These are phyloP conservation scores for Tenebrio molitor DNA, from an alignment of 1,140 invertebrate species.

Conservation along the genomic window DNA sequence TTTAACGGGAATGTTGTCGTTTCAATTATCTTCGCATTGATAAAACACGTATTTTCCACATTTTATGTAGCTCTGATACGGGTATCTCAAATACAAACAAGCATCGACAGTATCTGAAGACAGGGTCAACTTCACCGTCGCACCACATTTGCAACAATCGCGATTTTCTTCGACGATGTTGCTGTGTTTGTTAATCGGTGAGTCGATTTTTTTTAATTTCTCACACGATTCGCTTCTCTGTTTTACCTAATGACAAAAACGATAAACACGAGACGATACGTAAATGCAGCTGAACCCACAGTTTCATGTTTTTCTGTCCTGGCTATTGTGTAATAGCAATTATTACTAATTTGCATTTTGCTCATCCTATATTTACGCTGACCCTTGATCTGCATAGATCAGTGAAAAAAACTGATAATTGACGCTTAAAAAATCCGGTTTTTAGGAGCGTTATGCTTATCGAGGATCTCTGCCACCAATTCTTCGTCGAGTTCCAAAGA, in stretches of 20 bases:
- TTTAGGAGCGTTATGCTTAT: slow-evolving; percentile 20
- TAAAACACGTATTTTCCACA: slow-evolving; percentile 34
- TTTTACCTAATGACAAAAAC: neutral
- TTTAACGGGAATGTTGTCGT: slow-evolving; percentile 37
- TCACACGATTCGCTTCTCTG: no score
- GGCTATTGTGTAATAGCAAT: neutral
- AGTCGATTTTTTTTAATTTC: no score
- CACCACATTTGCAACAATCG: neutral
- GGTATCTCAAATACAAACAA: slow-evolving; percentile 33
- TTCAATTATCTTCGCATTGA: slow-evolving; percentile 32
- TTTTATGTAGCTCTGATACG: neutral
- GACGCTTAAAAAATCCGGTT: neutral
- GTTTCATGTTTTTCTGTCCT: no score
- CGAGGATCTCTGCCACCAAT: neutral
- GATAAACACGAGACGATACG: neutral
- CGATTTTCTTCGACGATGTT: slow-evolving; percentile 7
- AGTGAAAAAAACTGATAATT: neutral
- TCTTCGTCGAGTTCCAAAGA: slow-evolving; percentile 62
- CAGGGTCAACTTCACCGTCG: slow-evolving; percentile 14
- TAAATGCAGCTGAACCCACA: neutral
- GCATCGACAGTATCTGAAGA: slow-evolving; percentile 14
- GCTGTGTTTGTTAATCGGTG: slow-evolving; percentile 11
- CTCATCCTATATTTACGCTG: no score
- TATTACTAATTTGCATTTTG: neutral
- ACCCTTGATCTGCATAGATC: neutral